Percentiles rank a stretch among this genome's conserved stretches.
phyloP scores from a whole-genome alignment of 2,797 vertebrate species.

The Sebastes matsubarae region DNA sequence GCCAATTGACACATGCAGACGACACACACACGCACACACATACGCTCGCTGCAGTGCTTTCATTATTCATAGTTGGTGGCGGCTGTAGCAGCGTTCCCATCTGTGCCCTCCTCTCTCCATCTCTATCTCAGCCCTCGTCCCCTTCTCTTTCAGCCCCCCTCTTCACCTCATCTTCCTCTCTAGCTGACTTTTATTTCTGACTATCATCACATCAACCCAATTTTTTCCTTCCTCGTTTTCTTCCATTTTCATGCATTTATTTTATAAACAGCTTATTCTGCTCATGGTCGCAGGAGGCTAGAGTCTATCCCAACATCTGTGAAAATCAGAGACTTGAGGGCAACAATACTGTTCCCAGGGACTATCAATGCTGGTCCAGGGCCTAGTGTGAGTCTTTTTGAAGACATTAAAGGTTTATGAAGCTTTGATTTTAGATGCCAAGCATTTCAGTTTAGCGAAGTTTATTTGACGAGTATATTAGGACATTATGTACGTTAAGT shows the following conservation, averaged over 20 bases:
- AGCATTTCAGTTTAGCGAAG: neutral
- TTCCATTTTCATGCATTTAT: neutral
- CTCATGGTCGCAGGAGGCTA: neutral
- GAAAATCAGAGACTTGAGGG: too few relatives aligned
- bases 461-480: too few relatives aligned
- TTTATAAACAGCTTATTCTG: neutral
- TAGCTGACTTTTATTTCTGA: neutral
- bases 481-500: too few relatives aligned
- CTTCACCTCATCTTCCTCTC: neutral
- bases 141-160: neutral
- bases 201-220: neutral
- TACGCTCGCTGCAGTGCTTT: constrained; percentile 8
- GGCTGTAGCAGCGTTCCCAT: constrained; percentile 33
- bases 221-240: neutral
- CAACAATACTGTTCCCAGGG: too few relatives aligned
- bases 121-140: neutral
- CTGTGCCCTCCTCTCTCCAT: constrained; percentile 24
- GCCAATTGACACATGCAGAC: constrained; percentile 8
- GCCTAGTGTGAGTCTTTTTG: too few relatives aligned
- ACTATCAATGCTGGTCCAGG: too few relatives aligned
- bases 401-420: neutral
- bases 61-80: constrained; percentile 46
- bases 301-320: too few relatives aligned
- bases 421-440: neutral
- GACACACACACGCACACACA: neutral